Evolutionary conservation across 2,113 vertebrate species (phyloP).

Genomic region (Crypturellus undulatus): DNA sequence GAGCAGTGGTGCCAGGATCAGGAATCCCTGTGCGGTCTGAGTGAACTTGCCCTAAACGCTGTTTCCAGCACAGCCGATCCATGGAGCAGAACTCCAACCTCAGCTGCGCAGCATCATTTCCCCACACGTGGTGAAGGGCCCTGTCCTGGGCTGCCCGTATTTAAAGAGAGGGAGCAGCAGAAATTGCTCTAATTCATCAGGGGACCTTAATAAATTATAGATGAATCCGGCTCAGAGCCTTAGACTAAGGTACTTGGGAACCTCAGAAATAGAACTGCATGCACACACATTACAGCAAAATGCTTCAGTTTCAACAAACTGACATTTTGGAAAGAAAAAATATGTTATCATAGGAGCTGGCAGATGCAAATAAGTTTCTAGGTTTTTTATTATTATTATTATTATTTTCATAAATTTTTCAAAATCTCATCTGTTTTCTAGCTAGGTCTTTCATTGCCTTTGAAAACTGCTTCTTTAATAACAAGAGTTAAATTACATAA

Average conservation of each 20-base stretch:
- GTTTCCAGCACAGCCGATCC: background rate
- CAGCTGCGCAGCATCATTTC: background rate
- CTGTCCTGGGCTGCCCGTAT: background rate
- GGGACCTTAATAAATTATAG: background rate
- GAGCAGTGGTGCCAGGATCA: background rate
- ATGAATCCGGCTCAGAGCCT: background rate
- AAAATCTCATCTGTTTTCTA: slow-evolving; percentile 22
- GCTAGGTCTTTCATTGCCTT: slow-evolving; percentile 45
- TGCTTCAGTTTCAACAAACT: background rate
- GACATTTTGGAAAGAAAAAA: background rate
- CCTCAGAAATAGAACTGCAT: background rate
- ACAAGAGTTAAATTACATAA: slow-evolving; percentile 65
- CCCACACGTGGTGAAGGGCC: accelerated
- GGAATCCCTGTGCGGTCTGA: accelerated
- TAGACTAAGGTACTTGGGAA: background rate
- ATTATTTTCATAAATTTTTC: background rate
- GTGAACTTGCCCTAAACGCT: accelerated
- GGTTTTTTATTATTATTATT: background rate
- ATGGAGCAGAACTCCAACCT: background rate
- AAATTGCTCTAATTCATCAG: accelerated
- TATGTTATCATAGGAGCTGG: background rate
- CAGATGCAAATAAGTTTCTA: slow-evolving; percentile 21
- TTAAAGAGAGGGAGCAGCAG: background rate
- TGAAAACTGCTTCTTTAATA: slow-evolving; percentile 64
- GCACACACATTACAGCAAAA: background rate